These are phyloP conservation scores for Calliopsis andreniformis DNA, from an alignment of 1,140 invertebrate genomes.

Conservation along the genomic window DNA sequence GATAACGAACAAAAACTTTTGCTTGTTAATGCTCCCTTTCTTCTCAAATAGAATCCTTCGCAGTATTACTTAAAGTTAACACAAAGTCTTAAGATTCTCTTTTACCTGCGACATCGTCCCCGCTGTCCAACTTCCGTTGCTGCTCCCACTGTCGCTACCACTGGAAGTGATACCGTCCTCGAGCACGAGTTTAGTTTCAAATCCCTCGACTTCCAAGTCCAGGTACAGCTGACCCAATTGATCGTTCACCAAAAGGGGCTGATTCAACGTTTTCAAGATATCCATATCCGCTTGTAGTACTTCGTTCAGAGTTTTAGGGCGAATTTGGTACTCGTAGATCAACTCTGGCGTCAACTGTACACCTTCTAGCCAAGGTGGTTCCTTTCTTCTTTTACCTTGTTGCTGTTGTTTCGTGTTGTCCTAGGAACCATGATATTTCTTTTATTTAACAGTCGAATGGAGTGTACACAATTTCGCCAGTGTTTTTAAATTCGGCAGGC, in stretches of 20 bases:
- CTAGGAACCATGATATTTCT: background rate
- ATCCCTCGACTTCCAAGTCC: constrained; percentile 86
- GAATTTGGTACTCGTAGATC: constrained; percentile 86
- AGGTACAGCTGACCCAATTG: constrained; percentile 87
- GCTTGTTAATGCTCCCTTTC: background rate
- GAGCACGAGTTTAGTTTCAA: constrained; percentile 82
- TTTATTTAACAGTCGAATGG: background rate
- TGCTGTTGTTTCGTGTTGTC: constrained; percentile 49
- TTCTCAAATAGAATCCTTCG: constrained; percentile 1
- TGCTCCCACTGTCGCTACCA: constrained; percentile 84
- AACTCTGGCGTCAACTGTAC: constrained; percentile 85
- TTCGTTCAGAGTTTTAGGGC: constrained; percentile 83
- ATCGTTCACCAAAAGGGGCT: constrained; percentile 87
- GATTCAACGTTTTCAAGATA: constrained; percentile 82
- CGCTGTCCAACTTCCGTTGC: constrained; percentile 77
- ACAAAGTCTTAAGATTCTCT: background rate
- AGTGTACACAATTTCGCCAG: no score
- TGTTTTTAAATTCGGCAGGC: no score
- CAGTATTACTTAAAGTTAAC: background rate
- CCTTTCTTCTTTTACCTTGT: constrained; percentile 69
- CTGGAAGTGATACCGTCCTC: constrained; percentile 85
- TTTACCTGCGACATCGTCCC: constrained; percentile 62
- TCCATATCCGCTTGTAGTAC: constrained; percentile 85
- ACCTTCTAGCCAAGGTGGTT: constrained; percentile 85
- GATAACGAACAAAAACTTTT: constrained; percentile 11